Evolutionary conservation across 35 echinoderm and acorn worm genomes (phyloP).

Genomic region (Heliocidaris erythrogramma): DNA sequence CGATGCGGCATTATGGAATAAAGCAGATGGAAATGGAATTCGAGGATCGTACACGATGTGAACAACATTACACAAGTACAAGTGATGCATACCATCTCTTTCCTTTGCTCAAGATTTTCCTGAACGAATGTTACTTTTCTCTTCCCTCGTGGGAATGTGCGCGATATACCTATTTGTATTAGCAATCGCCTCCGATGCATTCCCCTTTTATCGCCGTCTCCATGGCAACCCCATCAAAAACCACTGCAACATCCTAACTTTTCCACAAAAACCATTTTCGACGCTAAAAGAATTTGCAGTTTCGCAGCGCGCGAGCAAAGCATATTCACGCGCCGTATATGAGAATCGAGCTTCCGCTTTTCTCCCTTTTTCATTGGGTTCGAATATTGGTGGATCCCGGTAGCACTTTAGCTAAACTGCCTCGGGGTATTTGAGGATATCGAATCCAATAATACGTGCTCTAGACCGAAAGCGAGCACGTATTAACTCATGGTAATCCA

Average conservation of each 20-base stretch:
- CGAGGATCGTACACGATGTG: too few species aligned
- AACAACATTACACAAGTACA: too few species aligned
- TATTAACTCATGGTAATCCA: conserved; percentile 15
- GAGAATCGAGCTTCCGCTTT: background rate
- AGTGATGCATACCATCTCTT: too few species aligned
- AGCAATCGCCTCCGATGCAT: background rate
- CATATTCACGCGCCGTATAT: background rate
- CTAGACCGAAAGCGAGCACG: conserved; percentile 13
- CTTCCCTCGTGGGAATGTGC: background rate
- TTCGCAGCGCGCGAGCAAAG: background rate
- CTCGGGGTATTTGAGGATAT: background rate
- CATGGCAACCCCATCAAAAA: background rate
- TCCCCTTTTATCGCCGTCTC: background rate
- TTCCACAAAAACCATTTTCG: background rate
- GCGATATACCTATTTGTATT: background rate
- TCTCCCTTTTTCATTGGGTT: background rate
- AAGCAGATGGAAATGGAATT: too few species aligned
- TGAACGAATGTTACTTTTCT: background rate
- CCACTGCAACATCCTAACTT: background rate
- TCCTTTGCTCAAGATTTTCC: background rate
- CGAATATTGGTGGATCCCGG: background rate
- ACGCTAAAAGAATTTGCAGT: background rate
- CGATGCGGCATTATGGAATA: too few species aligned
- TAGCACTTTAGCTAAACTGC: conserved; percentile 16
- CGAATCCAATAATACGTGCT: conserved; percentile 39